Base-by-base conservation (phyloP, 2,888 invertebrate species). In the Ochropleura plecta region DNA sequence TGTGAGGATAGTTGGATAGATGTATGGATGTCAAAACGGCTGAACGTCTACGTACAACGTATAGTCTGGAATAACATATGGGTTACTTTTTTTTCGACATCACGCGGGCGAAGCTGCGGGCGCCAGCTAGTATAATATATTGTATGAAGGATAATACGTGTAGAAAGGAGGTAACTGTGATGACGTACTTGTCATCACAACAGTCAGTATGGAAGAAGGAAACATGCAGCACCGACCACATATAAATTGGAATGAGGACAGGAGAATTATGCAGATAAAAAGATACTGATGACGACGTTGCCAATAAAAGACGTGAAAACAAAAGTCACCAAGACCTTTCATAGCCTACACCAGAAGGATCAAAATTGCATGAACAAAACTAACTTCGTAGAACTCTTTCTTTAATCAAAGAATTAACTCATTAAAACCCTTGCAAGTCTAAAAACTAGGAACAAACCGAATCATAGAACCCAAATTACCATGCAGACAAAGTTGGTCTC, bases 401-500 rank as follows among this genome's bases (percentile, higher is more conserved):
- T 9, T 49, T 20, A 30, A 78, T 42, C 44, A 16, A 48, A 76
- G 9, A 42, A 69, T 64, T 46, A 63, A 12, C 53, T 49, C 9
- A 49, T 55, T 55, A 16, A 70, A 42, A 18, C 49, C 8, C 16
- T 46, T 3, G 3, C 42, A 57, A 30, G n/a, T 14, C 16, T 68
- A 6, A 51, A 69, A 66, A 66, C 48, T n/a, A 75, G 10, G n/a
- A 67, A 49, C 55, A 64, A 70, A 53, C 30, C 20, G 40, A 62
- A 69, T 62, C 77, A 67, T 68, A 57, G 46, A 67, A 70, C 49
- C 66, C 67, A 62, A 82, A 78, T 82, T 73, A 70, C 4, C 9
- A 73, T 60, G 67, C 62, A 65, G 74, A 76, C 66, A 48, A 74
- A 76, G 68, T 79, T 83, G 53, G 55, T 70, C 72, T 71, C 20